Base-by-base conservation (phyloP, 2,797 vertebrate genomes). In the Onychomys torridus region DNA sequence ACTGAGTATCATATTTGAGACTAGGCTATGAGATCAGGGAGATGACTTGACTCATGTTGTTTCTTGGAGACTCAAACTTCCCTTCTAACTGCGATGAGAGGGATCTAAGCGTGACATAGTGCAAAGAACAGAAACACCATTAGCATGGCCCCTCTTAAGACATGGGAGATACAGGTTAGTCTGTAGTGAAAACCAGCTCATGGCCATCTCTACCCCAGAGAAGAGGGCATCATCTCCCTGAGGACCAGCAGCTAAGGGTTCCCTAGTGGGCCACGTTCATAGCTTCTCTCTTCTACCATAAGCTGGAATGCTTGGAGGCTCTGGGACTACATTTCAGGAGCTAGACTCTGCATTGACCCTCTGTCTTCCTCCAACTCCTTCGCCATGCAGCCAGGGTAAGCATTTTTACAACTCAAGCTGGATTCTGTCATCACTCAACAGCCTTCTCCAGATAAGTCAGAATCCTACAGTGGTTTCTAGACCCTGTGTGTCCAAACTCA, bases 101-200 rank as follows among this genome's bases (percentile, higher is more conserved):
- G 17, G 25, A 52, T 71, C 46, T 37, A 46, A 14, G 37, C 0
- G 1, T 5, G 34, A 65, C 0, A 3, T 2, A 2, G 86, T 0
- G 9, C 49, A 14, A 43, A 67, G 12, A 21, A 0, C 4, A 37
- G 23, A 37, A 13, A 46, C 16, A 23, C 2, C 9, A 3, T 67
- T 16, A 2, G 0, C 10, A 13, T 32, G 4, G n/a, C 10, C 52
- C 16, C 34, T 90, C 32, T 49, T 85, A 57, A 29, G 40, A 40
- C 29, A 37, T 0, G 16, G 40, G 29, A 73, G 77, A 27, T 7
- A 17, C 59, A 29, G 21, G 37, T 52, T 57, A 40, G 79, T 32
- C 16, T 32, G 2, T 25, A 5, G 29, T 19, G 34, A 46, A 32
- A n/a, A 34, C 19, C n/a, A 82, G 40, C 46, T 46, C 65, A 9